These are phyloP conservation scores for Microplitis deprimator DNA, from an alignment of 2,888 invertebrate genomes.

Conservation along the genomic window DNA sequence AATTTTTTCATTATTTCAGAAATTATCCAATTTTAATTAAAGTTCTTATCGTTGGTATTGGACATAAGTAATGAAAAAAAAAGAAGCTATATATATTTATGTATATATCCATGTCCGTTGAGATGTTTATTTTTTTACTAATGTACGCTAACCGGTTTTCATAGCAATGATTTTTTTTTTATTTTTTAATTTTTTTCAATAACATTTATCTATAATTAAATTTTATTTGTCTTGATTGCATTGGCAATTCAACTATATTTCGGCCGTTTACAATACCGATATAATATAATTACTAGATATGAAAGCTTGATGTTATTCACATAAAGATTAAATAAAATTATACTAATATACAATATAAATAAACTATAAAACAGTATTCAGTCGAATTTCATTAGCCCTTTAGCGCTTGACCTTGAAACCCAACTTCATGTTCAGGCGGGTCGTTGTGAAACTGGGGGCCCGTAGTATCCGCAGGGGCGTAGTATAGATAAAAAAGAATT, in stretches of 20 bases:
- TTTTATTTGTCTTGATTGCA: conserved; percentile 60
- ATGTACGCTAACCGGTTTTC: background rate
- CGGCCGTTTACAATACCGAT: conserved; percentile 50
- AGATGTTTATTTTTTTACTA: background rate
- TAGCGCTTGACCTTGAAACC: no score
- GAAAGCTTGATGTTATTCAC: conserved; percentile 41
- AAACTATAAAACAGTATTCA: no score
- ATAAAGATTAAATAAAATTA: conserved; percentile 31
- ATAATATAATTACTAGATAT: conserved; percentile 48
- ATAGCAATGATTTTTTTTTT: conserved; percentile 17
- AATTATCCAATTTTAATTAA: background rate
- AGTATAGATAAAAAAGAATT: no score
- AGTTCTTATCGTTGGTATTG: no score
- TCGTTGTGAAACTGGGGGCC: no score
- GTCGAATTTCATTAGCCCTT: no score
- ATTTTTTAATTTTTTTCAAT: conserved; percentile 28
- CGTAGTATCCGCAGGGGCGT: no score
- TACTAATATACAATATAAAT: background rate
- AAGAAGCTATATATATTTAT: no score
- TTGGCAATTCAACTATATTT: conserved; percentile 64
- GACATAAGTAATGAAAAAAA: no score
- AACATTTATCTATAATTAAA: conserved; percentile 33
- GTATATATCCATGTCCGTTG: no score
- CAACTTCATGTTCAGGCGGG: no score
- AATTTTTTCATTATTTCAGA: conserved; percentile 18